These are phyloP conservation scores for Agrochola circellaris DNA, from an alignment of 2,888 invertebrate species.

Conservation along the genomic window DNA sequence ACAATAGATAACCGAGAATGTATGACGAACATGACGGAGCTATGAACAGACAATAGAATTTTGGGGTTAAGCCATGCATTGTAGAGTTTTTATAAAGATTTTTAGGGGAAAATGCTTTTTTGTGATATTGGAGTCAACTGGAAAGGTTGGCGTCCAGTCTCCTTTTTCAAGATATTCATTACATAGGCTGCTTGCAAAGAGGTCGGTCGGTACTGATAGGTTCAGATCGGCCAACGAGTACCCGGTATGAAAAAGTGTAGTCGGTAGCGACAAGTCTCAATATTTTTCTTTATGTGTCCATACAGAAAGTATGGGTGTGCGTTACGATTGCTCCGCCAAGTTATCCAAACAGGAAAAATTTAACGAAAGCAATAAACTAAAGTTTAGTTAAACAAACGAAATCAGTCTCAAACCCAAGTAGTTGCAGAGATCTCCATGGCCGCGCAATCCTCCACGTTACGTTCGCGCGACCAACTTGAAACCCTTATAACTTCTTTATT, in stretches of 20 bases:
- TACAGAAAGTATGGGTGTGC: not conserved
- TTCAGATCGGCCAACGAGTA: not conserved
- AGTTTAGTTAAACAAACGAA: no score
- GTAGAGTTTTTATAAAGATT: slow-evolving; percentile 1
- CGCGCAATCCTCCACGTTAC: no score
- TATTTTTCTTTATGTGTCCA: not conserved
- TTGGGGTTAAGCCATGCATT: slow-evolving; percentile 57
- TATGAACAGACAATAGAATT: slow-evolving; percentile 26
- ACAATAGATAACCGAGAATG: slow-evolving; percentile 48
- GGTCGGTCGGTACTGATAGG: not conserved
- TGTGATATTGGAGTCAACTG: not conserved
- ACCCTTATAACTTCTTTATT: no score
- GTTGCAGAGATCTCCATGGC: no score
- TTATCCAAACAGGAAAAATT: no score
- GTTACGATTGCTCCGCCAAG: no score
- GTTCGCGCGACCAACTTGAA: no score
- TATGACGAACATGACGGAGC: slow-evolving; percentile 35
- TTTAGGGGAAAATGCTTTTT: not conserved
- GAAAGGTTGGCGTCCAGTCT: not conserved
- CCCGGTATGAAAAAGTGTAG: not conserved
- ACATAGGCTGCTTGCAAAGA: not conserved
- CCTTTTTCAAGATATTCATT: not conserved
- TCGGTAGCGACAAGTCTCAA: not conserved
- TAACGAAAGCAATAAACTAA: no score
- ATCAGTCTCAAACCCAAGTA: no score